These are phyloP conservation scores for Erpobdella octoculata DNA, from an alignment of 2,888 invertebrate genomes.

Conservation along the genomic window DNA sequence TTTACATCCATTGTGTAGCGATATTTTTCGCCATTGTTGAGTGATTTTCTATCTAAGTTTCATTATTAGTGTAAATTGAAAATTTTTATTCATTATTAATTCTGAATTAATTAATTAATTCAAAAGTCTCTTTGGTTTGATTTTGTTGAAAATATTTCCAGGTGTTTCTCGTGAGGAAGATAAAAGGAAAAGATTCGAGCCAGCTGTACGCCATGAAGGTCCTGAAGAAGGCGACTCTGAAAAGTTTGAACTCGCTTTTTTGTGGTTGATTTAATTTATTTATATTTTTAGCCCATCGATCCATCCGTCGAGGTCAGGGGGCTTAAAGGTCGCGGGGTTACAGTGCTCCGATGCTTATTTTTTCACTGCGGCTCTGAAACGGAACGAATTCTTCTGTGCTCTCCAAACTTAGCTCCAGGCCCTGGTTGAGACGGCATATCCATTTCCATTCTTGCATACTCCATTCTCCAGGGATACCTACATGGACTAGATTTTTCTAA, in stretches of 20 bases:
- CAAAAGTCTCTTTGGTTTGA: neutral
- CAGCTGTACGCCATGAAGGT: slow-evolving; percentile 99
- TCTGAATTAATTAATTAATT: neutral
- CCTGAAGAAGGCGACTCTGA: slow-evolving; percentile 91
- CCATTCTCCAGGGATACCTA: too few species aligned
- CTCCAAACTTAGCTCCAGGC: too few species aligned
- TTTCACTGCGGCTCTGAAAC: too few species aligned
- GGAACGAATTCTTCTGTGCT: too few species aligned
- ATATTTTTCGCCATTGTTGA: neutral
- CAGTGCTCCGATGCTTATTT: neutral
- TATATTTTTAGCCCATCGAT: neutral
- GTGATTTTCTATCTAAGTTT: neutral
- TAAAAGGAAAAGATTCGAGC: slow-evolving; percentile 82
- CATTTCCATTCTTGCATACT: too few species aligned
- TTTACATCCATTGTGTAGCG: neutral
- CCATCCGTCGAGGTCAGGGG: too few species aligned
- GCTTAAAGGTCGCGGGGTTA: too few species aligned
- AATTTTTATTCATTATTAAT: neutral
- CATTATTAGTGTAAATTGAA: neutral
- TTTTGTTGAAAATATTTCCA: slow-evolving; percentile 42
- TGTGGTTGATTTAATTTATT: neutral
- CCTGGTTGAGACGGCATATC: too few species aligned
- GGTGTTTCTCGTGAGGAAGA: slow-evolving; percentile 88
- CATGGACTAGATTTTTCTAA: too few species aligned
- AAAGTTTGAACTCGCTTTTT: slow-evolving; percentile 59